A percentile compares a stretch with the other conserved stretches of the same genome.
phyloP scores from a whole-genome alignment of 2,888 invertebrate genomes.

The Cremastinae sp. region DNA sequence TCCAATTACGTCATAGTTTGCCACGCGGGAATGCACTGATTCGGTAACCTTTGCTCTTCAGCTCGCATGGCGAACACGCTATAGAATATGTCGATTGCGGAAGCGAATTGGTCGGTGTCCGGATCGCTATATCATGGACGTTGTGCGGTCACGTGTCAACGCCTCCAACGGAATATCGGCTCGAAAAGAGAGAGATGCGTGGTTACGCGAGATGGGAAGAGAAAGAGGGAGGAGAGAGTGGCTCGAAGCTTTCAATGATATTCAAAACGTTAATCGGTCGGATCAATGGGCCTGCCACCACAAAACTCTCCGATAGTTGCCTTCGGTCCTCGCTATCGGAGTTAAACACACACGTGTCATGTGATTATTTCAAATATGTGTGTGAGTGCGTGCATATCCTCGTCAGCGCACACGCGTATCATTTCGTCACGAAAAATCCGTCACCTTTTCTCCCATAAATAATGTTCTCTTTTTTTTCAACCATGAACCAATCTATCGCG shows the following conservation, averaged over 20 bases:
- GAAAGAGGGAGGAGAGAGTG: constrained; percentile 57
- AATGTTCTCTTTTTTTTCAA: not conserved
- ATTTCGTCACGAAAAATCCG: not conserved
- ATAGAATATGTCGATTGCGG: constrained; percentile 24
- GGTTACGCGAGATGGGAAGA: constrained; percentile 6
- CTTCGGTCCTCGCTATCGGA: constrained; percentile 19
- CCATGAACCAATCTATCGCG: not conserved
- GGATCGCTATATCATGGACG: constrained; percentile 47
- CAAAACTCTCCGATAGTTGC: constrained; percentile 65
- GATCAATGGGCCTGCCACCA: constrained; percentile 70
- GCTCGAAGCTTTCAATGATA: constrained; percentile 64
- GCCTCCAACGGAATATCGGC: constrained; percentile 58
- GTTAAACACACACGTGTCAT: constrained; percentile 41
- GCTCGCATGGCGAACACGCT: not conserved
- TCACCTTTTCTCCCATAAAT: not conserved
- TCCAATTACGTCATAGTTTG: too few species aligned
- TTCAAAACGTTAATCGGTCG: constrained; percentile 72
- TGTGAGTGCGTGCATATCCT: constrained; percentile 3
- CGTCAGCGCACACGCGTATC: not conserved
- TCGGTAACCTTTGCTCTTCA: constrained; percentile 23
- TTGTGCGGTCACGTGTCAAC: constrained; percentile 57
- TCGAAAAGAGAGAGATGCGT: constrained; percentile 16
- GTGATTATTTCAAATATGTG: constrained; percentile 12
- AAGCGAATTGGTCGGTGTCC: constrained; percentile 37
- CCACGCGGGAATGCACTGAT: constrained; percentile 3